Evolutionary conservation across 1,140 invertebrate species (phyloP).

Genomic region (Formica exsecta): DNA sequence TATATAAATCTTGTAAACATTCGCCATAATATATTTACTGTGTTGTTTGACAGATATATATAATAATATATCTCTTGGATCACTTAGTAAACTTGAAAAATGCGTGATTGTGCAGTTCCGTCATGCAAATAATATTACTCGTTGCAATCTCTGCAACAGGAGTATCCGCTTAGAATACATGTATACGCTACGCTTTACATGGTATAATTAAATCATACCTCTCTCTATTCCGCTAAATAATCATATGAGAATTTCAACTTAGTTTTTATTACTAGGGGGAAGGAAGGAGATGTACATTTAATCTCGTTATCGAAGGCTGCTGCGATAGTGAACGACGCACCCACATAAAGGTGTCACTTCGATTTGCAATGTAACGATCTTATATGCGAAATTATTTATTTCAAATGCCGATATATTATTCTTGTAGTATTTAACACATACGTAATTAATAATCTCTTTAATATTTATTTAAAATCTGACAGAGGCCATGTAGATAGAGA

Average conservation of each 20-base stretch:
- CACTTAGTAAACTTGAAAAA: conserved; percentile 58
- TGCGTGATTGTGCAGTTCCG: conserved; percentile 33
- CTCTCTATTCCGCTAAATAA: conserved; percentile 60
- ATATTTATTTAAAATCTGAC: conserved; percentile 21
- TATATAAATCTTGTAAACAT: conserved; percentile 54
- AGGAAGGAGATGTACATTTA: conserved; percentile 65
- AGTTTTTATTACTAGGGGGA: conserved; percentile 63
- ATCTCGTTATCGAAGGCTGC: conserved; percentile 74
- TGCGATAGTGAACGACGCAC: conserved; percentile 63
- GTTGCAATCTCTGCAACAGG: conserved; percentile 67
- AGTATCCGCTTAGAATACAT: conserved; percentile 73
- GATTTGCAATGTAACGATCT: conserved; percentile 33
- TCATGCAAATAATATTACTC: conserved; percentile 65
- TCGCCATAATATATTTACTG: conserved; percentile 36
- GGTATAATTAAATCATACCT: conserved; percentile 59
- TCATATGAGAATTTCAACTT: conserved; percentile 67
- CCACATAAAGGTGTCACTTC: conserved; percentile 45
- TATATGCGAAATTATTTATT: conserved; percentile 68
- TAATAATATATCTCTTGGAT: conserved; percentile 23
- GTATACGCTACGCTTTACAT: conserved; percentile 65
- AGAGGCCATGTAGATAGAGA: neutral
- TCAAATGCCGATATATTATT: conserved; percentile 63
- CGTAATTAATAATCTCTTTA: conserved; percentile 20
- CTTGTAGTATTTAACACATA: neutral
- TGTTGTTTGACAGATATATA: conserved; percentile 16